Conservation (phyloP, 1,140 invertebrate genomes). For the Cherax destructor region DNA sequence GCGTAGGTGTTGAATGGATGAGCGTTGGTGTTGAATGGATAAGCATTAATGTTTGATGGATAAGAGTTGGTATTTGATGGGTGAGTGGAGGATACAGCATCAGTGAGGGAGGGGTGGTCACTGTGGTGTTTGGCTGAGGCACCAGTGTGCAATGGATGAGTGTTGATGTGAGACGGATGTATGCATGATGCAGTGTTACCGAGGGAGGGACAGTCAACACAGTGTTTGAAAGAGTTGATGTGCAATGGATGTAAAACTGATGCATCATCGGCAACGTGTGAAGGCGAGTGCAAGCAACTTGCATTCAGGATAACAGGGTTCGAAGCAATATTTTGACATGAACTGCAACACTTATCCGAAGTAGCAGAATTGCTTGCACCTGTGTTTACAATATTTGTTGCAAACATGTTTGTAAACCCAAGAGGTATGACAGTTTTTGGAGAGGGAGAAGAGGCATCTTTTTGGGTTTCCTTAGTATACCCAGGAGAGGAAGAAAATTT, state of each 20-base stretch:
- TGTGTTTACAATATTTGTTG: neutral
- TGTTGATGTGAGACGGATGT: too few relatives aligned
- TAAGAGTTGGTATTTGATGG: too few relatives aligned
- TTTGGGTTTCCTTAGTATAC: neutral
- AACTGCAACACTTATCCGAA: neutral
- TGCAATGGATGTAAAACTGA: neutral
- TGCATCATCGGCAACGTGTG: neutral
- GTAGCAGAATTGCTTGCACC: neutral
- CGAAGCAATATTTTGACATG: neutral
- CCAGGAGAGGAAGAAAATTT: neutral
- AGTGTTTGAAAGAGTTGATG: neutral
- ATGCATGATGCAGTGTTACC: too few relatives aligned
- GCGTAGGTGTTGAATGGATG: too few relatives aligned
- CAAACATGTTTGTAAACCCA: slow-evolving; percentile 5
- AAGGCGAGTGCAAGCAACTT: neutral
- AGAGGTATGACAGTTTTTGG: slow-evolving; percentile 22
- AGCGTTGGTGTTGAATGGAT: too few relatives aligned
- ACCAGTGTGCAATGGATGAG: too few relatives aligned
- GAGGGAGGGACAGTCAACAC: too few relatives aligned
- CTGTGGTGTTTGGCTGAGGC: too few relatives aligned
- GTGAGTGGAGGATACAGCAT: too few relatives aligned
- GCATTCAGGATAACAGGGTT: neutral
- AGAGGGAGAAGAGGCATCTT: neutral
- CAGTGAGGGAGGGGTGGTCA: too few relatives aligned
- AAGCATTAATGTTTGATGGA: too few relatives aligned